These are phyloP conservation scores for Dromaius novaehollandiae DNA, from an alignment of 2,113 vertebrate species.

Conservation along the genomic window DNA sequence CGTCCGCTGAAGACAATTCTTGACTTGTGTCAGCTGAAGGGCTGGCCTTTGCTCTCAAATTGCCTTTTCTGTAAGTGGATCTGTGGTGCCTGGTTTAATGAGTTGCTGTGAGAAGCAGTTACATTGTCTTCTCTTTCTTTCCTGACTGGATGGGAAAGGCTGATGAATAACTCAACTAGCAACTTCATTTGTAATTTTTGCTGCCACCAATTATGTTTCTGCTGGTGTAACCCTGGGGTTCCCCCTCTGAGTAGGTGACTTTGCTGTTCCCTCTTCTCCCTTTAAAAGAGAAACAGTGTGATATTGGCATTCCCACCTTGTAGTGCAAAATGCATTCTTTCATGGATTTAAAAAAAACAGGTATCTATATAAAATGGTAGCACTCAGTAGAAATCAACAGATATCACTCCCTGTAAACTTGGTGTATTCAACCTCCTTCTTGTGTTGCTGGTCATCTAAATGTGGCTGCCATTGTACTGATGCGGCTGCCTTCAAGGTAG, in stretches of 20 bases:
- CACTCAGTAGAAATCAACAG: not conserved
- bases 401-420: not conserved
- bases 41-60: slow-evolving; percentile 18
- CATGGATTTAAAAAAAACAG: not conserved
- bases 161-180: slow-evolving; percentile 17
- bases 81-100: not conserved
- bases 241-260: not conserved
- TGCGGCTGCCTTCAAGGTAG: not conserved
- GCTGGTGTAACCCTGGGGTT: not conserved
- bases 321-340: not conserved
- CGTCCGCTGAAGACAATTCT: not conserved
- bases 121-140: not conserved
- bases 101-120: not conserved
- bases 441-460: not conserved
- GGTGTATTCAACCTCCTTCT: not conserved
- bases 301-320: not conserved
- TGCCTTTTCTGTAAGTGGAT: not conserved
- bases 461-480: not conserved
- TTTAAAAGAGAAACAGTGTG: not conserved
- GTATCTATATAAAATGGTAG: not conserved
- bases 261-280: not conserved
- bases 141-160: not conserved
- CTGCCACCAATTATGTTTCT: not conserved
- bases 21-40: not conserved
- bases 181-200: not conserved